Evolutionary conservation across 2,888 invertebrate genomes (phyloP), one percentile per base, ranked within the genome.

Genomic region (Tachina fera): DNA sequence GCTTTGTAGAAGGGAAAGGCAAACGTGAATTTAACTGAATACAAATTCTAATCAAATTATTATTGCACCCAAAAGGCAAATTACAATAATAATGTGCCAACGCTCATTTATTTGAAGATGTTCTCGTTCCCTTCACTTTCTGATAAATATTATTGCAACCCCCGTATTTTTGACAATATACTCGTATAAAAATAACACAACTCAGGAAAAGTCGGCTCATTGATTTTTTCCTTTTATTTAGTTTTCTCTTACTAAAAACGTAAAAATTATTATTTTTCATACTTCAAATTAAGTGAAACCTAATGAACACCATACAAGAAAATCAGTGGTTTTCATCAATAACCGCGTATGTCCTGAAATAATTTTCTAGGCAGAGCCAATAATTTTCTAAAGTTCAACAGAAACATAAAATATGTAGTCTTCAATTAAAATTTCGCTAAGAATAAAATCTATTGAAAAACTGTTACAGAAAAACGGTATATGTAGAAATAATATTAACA

Each of bases 31-130:
- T 47, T 71, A 63, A 39, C 39, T 22, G 51, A 80, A 80, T 49
- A 58, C 67, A 72, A 81, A 51, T 68, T 81, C 67, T 80, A 72
- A 77, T 80, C 70, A 72, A 77, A 77, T 81, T 84, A 81, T 81
- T 67, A 80, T 84, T 43, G 60, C 61, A 68, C 76, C 76, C 77
- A 67, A 22, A 81, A 81, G 81, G 72, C 45, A 74, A 49, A 83
- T 83, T 79, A 79, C 56, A 19, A 22, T 63, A 22, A 45, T 43
- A 6, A 0, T 31, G 6, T 31, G 6, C 31, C 31, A 31, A 31
- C 31, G 31, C 31, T 0, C 31, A 31, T 31, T 31, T 6, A 31
- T 6, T 31, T 31, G 5, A 31, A 31, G 31, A 31, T 31, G 31
- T 31, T 31, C n/a, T n/a, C 6, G 31, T 31, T 31, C 2, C 31